Evolutionary conservation across 1,140 invertebrate genomes (phyloP).

Genomic region (Anoplophora glabripennis): DNA sequence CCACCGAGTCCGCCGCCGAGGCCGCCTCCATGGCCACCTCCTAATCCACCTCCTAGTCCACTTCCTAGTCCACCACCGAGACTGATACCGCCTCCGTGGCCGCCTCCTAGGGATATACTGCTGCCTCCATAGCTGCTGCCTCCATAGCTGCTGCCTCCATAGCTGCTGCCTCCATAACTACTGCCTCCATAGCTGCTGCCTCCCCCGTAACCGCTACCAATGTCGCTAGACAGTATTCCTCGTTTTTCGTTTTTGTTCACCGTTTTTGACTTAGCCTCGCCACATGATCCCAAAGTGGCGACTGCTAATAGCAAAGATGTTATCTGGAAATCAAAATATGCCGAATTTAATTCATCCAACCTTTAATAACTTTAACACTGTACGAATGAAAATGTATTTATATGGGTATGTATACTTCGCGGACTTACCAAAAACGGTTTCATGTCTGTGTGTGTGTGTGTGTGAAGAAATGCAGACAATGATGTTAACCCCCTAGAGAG

Average conservation of each 20-base stretch:
- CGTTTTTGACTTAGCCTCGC: constrained; percentile 33
- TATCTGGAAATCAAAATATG: constrained; percentile 31
- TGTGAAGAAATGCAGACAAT: constrained; percentile 29
- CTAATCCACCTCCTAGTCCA: constrained; percentile 20
- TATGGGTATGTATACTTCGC: background rate
- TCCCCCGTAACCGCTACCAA: constrained; percentile 33
- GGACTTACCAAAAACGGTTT: constrained; percentile 40
- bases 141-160: no score
- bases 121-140: no score
- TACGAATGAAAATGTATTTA: background rate
- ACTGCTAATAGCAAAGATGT: constrained; percentile 38
- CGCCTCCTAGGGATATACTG: constrained; percentile 19
- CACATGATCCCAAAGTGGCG: constrained; percentile 28
- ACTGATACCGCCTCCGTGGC: constrained; percentile 25
- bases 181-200: constrained; percentile 33
- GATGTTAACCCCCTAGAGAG: constrained; percentile 37
- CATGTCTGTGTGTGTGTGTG: constrained; percentile 33
- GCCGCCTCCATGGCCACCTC: constrained; percentile 21
- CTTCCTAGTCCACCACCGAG: constrained; percentile 16
- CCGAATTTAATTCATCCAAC: background rate
- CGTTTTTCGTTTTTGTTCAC: constrained; percentile 38
- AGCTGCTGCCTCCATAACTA: constrained; percentile 33
- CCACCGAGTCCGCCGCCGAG: constrained; percentile 22
- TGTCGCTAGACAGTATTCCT: constrained; percentile 37
- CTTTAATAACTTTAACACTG: background rate